A percentile compares a stretch with the other conserved stretches of the same genome.
Evolutionary conservation across 2,797 vertebrate species (phyloP).

Genomic region (Chelon labrosus): DNA sequence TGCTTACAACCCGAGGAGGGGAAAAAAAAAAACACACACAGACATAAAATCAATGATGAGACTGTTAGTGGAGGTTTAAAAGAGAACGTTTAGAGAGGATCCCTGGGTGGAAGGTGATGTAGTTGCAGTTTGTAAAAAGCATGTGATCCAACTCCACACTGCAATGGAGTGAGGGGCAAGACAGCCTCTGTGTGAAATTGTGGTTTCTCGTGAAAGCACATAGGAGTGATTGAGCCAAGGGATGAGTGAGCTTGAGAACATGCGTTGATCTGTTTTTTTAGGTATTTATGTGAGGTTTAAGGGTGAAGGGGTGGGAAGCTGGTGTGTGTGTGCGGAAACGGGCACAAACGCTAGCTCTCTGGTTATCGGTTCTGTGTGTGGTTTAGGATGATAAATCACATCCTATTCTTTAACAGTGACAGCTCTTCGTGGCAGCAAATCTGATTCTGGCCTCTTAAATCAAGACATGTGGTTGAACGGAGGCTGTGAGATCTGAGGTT

Average conservation of each 20-base stretch:
- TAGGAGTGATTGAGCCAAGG: slow-evolving; percentile 60
- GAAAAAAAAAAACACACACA: slow-evolving; percentile 65
- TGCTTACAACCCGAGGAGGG: slow-evolving; percentile 78
- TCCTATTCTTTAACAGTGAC: slow-evolving; percentile 77
- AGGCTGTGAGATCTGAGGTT: slow-evolving; percentile 82
- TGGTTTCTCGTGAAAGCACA: slow-evolving; percentile 53
- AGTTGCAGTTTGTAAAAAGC: slow-evolving; percentile 81
- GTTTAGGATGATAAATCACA: slow-evolving; percentile 76
- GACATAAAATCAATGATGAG: slow-evolving; percentile 89
- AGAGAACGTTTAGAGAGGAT: slow-evolving; percentile 84
- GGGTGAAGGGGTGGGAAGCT: slow-evolving; percentile 34
- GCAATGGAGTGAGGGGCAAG: slow-evolving; percentile 72
- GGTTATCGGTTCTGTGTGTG: slow-evolving; percentile 74
- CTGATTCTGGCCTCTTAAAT: slow-evolving; percentile 81
- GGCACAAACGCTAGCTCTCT: slow-evolving; percentile 51
- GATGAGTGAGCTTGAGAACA: slow-evolving; percentile 63
- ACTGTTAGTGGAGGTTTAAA: slow-evolving; percentile 87
- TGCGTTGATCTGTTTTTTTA: slow-evolving; percentile 62
- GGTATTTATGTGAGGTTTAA: slow-evolving; percentile 63
- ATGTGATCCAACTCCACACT: slow-evolving; percentile 77
- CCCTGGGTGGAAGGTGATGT: slow-evolving; percentile 84
- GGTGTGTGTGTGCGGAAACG: slow-evolving; percentile 12
- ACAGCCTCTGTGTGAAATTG: slow-evolving; percentile 52
- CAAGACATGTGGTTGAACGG: slow-evolving; percentile 83
- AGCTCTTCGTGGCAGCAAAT: slow-evolving; percentile 77